Evolutionary conservation across 2,888 invertebrate genomes (phyloP).

Genomic region (Pseudanteris insignis): DNA sequence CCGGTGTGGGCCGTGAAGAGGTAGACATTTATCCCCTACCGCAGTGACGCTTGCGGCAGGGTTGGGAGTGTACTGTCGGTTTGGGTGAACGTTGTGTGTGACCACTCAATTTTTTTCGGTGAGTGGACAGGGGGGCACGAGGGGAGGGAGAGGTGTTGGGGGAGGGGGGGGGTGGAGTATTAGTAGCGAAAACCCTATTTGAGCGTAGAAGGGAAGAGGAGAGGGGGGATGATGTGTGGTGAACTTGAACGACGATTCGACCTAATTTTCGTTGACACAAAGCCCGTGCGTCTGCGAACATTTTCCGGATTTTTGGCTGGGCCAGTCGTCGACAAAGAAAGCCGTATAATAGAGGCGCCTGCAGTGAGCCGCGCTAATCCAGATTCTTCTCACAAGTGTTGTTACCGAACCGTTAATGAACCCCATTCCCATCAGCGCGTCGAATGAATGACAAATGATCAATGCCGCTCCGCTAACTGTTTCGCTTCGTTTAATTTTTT

Average conservation of each 20-base stretch:
- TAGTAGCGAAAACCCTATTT: no score
- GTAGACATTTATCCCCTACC: no score
- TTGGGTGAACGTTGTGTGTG: no score
- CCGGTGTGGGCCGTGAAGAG: no score
- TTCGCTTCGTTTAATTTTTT: conserved; percentile 11
- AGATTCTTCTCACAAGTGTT: conserved; percentile 42
- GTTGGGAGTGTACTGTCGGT: no score
- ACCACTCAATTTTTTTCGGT: no score
- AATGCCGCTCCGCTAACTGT: conserved; percentile 39
- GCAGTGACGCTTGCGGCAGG: no score
- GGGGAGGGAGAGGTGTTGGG: no score
- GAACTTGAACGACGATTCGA: conserved; percentile 41
- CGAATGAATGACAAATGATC: conserved; percentile 29
- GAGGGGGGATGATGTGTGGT: conserved; percentile 17
- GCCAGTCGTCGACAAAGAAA: conserved; percentile 19
- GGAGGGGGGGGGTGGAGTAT: no score
- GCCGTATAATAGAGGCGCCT: conserved; percentile 11
- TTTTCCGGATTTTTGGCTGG: conserved; percentile 11
- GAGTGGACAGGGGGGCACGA: no score
- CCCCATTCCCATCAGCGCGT: conserved; percentile 38
- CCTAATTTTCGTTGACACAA: conserved; percentile 36
- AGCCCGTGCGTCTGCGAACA: conserved; percentile 23
- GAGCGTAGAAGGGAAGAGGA: conserved; percentile 17
- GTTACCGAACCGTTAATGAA: conserved; percentile 42
- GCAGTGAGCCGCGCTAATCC: conserved; percentile 31